Base-by-base conservation (phyloP, 2,113 vertebrate genomes). In the Athene noctua region DNA sequence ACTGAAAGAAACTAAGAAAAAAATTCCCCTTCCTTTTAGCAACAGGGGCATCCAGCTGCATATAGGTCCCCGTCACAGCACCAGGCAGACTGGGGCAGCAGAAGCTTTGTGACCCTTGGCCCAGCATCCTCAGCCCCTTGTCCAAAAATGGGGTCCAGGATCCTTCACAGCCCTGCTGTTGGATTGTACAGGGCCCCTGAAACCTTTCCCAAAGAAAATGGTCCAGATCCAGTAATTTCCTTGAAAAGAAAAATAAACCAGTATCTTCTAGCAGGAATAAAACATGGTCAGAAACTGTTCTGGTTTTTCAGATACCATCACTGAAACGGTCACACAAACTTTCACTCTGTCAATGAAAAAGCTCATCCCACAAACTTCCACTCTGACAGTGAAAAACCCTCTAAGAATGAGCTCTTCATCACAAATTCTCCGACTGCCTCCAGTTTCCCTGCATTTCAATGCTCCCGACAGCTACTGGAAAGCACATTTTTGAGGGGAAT, bases 301-400 rank as follows among this genome's bases (percentile, higher is more conserved):
- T 72, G 15, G 0, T 25, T 25, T 78, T 86, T 72, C 8, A 71
- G 52, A n/a, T 30, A 44, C 0, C 1, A 11, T 19, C 11, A 59
- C 36, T 49, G 58, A 52, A 81, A 71, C 26, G 54, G 40, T 36
- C 47, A 34, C 25, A 67, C 38, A 44, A 55, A 36, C 54, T 79
- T 36, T 40, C 34, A 54, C 9, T 72, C 42, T 51, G 55, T 55
- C 67, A 62, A 47, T 49, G 42, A 57, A 93, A 89, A 73, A 89
- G 22, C 13, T 68, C 42, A 68, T 63, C 62, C 68, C 27, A 70
- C 75, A 70, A 40, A 63, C 55, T 46, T 54, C 11, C 44, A 46
- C 44, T 46, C 44, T 46, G 44, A 46, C 44, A 46, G 44, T 18
- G 44, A 46, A 46, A 46, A 46, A 46, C 44, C 44, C 44, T 46